A percentile compares a stretch with the other conserved stretches of the same genome.
These are phyloP conservation scores for Melanotaenia parkinsoni DNA, from an alignment of 2,797 vertebrate species.

Conservation along the genomic window DNA sequence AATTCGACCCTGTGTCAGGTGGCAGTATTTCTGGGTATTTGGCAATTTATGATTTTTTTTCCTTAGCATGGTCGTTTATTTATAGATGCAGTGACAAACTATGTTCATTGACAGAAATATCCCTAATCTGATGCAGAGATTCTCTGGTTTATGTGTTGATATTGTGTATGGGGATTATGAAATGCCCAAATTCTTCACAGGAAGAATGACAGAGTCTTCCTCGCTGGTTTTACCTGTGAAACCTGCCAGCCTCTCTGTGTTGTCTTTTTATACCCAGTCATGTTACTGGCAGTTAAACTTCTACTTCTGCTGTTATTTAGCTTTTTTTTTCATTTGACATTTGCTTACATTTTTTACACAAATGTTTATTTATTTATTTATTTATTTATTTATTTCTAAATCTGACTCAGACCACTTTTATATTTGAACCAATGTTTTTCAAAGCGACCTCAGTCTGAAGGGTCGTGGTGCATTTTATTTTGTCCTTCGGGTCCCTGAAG, in stretches of 20 bases:
- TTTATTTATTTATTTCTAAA: no score
- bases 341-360: no score
- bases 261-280: not conserved
- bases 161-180: not conserved
- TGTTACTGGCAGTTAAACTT: not conserved
- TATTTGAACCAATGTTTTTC: no score
- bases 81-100: not conserved
- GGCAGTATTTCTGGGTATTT: not conserved
- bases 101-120: not conserved
- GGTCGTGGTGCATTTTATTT: no score
- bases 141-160: not conserved
- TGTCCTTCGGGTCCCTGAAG: no score
- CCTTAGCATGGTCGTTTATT: not conserved
- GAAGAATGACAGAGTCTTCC: no score
- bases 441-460: no score
- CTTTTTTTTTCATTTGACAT: no score
- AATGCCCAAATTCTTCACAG: not conserved
- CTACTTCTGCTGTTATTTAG: no score
- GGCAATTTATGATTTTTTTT: not conserved
- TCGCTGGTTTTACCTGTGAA: not conserved
- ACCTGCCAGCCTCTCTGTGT: not conserved
- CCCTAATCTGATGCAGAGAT: not conserved
- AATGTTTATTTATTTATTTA: no score
- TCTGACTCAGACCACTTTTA: no score
- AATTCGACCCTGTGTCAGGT: not conserved